Evolutionary conservation across 2,888 invertebrate species (phyloP), one percentile per base, ranked within the genome.

Genomic region (Oscheius sp.): DNA sequence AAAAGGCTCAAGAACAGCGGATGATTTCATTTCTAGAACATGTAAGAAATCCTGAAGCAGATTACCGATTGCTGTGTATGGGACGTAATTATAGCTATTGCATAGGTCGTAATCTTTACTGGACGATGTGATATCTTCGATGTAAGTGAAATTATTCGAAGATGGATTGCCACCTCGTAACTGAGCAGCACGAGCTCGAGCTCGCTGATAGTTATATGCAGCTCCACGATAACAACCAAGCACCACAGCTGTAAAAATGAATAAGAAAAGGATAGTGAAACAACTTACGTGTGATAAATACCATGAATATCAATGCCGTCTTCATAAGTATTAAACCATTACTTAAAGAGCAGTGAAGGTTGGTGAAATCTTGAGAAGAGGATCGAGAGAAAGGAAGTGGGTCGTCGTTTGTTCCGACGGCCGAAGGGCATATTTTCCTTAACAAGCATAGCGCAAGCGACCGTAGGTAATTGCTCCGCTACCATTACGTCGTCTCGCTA

Each of bases 361-460:
- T n/a, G n/a, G 36, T 22, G 28, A 51, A 51, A 28, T 32, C 14
- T 17, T 17, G 4, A 24, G 24, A 22, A 28, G 30, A 41, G 41
- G 26, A 41, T 24, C 44, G 59, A 59, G 44, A 59, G 41, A 26
- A 44, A 26, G 41, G 24, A 59, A 44, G 41, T 59, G 44, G 59
- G 59, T 59, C 59, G 41, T 38, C 44, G 24, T 54, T 33, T 54
- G 54, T 54, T 33, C 54, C 24, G 28, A 2, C 28, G 44, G n/a
- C 5, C 17, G 22, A 59, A 59, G 59, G 59, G 59, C 59, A 59
- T 44, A 26, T 28, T 54, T 59, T 59, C 44, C 26, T 28, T 41
- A 59, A 59, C 44, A 59, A 44, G 59, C 59, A 44, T 12, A 26
- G 59, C 59, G 59, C 59, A 59, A 59, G 41, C 41, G 59, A 38